Evolutionary conservation across 2,797 vertebrate genomes (phyloP), one percentile per base, ranked within the genome.

Genomic region (Garrulus glandarius): DNA sequence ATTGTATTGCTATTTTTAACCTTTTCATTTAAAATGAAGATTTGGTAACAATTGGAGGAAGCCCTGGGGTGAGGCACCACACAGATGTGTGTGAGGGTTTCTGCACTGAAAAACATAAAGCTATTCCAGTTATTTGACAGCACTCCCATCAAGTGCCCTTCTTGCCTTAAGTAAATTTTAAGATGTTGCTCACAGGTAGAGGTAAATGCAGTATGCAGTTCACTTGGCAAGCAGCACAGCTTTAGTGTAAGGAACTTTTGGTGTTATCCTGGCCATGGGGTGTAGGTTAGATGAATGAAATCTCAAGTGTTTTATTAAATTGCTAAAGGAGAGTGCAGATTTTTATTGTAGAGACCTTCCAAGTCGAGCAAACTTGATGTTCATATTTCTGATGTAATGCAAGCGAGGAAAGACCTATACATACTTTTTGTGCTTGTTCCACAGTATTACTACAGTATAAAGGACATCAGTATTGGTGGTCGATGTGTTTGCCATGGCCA

Each of bases 401-500:
- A 47, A 72, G 13, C 23, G 63, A 77, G 53, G 16, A 53, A 75
- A 83, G 34, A 53, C 19, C 11, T 47, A 4, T 29, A 49, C 0
- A 3, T 57, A 47, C 7, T 46, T 49, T n/a, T 89, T 94, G 16
- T 96, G 68, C 77, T 89, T 96, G 46, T 96, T 92, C 24, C 78
- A 15, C 56, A 99, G 99, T 99, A 99, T 97, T 99, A 98, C 95
- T 99, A 99, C 82, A 99, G 99, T 91, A 99, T 99, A 97, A 99
- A 99, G 97, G 99, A 99, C 96, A 99, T 99, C 98, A 99, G 99
- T 93, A 81, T 99, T 17, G 99, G 99, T 21, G 99, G 99, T 46
- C 98, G 98, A 44, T 99, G 99, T 94, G 99, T 99, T 90, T 99
- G 99, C 94, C 98, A 99, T 15, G 99, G 99, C 13, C 99, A 99